Percentiles rank a stretch among this genome's conserved stretches.
phyloP scores from a whole-genome alignment of 1,140 invertebrate species.

The Eupristina koningsbergeri region DNA sequence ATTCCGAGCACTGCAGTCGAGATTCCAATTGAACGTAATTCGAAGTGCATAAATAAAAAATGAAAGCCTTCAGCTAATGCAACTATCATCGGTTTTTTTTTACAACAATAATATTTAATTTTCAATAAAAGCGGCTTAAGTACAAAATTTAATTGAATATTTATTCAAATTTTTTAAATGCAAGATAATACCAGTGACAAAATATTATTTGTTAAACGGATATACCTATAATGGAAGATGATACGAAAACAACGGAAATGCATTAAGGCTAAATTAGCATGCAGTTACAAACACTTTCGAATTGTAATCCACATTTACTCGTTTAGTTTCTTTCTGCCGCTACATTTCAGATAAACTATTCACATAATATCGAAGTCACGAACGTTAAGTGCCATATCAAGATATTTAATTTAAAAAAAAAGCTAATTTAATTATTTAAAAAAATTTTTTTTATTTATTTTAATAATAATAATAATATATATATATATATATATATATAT shows the following conservation, averaged over 20 bases:
- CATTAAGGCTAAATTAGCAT: not conserved
- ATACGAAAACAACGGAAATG: not conserved
- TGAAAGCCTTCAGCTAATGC: not conserved
- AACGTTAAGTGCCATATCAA: no score
- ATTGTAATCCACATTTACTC: not conserved
- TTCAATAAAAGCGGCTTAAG: no score
- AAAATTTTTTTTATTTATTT: no score
- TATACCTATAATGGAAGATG: not conserved
- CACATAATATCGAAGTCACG: not conserved
- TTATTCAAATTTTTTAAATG: not conserved
- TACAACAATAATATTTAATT: no score
- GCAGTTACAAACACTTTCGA: not conserved
- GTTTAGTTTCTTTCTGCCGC: not conserved
- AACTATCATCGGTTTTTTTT: no score
- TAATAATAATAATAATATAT: no score
- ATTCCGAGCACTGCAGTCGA: no score
- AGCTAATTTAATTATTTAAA: no score
- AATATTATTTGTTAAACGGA: not conserved
- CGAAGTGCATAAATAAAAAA: not conserved
- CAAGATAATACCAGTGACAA: not conserved
- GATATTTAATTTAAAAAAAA: no score
- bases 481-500: no score
- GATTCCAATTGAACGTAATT: not conserved
- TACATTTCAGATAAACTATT: not conserved
- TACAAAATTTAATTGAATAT: not conserved